These are phyloP conservation scores for Sebastes nivosus DNA, from an alignment of 2,797 vertebrate genomes.

Conservation along the genomic window DNA sequence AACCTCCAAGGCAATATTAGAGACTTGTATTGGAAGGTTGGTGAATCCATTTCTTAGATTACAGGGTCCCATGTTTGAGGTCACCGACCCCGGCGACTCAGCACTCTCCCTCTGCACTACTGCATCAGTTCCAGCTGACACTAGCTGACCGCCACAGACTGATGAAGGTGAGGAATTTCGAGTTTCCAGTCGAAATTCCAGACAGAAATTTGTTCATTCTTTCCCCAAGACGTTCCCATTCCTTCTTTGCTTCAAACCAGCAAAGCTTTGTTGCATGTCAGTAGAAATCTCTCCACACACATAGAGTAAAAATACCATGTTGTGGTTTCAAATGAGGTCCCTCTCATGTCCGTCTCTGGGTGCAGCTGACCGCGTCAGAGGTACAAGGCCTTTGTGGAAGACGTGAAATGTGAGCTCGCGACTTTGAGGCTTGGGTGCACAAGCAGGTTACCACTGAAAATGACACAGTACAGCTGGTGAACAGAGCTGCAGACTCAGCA, in stretches of 20 bases:
- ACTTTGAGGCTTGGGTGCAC: constrained; percentile 37
- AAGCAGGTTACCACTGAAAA: constrained; percentile 20
- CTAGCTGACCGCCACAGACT: constrained; percentile 9
- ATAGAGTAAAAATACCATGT: background rate
- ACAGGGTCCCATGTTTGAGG: constrained; percentile 1
- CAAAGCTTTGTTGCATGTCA: background rate
- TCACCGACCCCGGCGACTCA: constrained; percentile 11
- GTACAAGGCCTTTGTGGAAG: constrained; percentile 24
- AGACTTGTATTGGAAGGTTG: background rate
- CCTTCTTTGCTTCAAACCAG: background rate
- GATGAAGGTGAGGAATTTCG: constrained; percentile 77
- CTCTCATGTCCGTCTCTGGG: constrained; percentile 12
- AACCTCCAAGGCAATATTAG: background rate
- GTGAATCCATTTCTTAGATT: background rate
- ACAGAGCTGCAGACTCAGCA: constrained; percentile 24
- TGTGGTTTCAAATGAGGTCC: constrained; percentile 32
- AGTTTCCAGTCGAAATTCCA: constrained; percentile 78
- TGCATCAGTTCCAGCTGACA: constrained; percentile 39
- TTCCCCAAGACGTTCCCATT: constrained; percentile 17
- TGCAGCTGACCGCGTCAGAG: constrained; percentile 8
- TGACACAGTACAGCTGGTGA: background rate
- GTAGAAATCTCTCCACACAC: background rate
- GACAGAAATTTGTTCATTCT: constrained; percentile 40
- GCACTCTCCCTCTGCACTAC: background rate
- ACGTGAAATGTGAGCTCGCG: constrained; percentile 37